Base-by-base conservation (phyloP, 2,888 invertebrate species). In the Tineola bisselliella region DNA sequence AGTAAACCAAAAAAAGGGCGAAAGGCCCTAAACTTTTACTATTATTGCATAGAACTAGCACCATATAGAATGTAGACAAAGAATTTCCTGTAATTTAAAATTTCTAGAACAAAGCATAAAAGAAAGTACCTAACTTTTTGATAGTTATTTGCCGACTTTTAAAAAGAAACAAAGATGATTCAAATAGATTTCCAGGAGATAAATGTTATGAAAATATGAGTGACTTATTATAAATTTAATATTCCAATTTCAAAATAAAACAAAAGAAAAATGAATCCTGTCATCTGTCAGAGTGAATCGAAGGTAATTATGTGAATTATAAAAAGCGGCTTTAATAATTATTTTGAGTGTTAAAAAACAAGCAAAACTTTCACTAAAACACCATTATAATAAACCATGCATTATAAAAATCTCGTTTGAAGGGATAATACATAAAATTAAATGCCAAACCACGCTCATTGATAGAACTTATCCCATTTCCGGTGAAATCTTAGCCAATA, bases 401-500 rank as follows among this genome's bases (percentile, higher is more conserved):
- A 25, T 54, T 54, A 54, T 25, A 19, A 54, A 48, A 18, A 54
- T 54, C 54, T 54, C 12, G 18, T 54, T 25, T 25, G 19, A 25
- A 25, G 54, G 54, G 18, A 68, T 70, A 65, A 69, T 62, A 66
- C 67, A 64, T 67, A 69, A 77, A 76, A 79, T 77, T 75, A 77
- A 25, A 54, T 69, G 68, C 71, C 69, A 68, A 70, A 71, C 72
- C 15, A 69, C 69, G 70, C 66, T 70, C 72, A 75, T 76, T 75
- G 72, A 77, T 69, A 69, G 67, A 63, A 62, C 64, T 62, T 62
- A 64, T 15, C 64, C 61, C 62, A 70, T 76, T 75, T 84, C 84
- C 84, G 84, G 84, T 81, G 79, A 79, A 82, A 84, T 81, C 81
- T 68, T 68, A 67, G 66, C 68, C 67, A 64, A 66, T 66, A 69